phyloP scores from a whole-genome alignment of 2,113 vertebrate species.

The Rhabdomys dilectus region DNA sequence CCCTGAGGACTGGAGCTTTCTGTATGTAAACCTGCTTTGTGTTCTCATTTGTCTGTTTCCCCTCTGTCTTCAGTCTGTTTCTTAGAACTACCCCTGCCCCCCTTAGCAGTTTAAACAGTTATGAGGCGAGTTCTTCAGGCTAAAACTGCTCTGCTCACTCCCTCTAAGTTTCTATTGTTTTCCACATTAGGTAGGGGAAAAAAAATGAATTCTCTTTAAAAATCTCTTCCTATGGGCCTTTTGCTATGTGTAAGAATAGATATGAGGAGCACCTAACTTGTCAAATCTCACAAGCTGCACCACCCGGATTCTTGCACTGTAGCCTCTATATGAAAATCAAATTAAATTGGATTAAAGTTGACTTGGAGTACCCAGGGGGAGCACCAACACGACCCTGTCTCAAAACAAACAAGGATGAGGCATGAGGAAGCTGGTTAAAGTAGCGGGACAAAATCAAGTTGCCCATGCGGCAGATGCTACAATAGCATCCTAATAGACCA shows the following conservation, averaged over 20 bases:
- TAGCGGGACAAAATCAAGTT: slow-evolving; percentile 16
- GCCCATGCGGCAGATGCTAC: background rate
- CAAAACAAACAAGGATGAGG: background rate
- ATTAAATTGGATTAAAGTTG: background rate
- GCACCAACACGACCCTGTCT: background rate
- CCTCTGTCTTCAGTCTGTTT: background rate
- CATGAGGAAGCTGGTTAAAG: background rate
- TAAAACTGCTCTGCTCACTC: background rate
- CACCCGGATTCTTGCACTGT: background rate
- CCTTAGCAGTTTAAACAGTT: background rate
- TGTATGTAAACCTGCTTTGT: background rate
- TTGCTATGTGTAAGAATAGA: background rate
- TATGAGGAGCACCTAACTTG: background rate
- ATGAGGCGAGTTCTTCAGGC: background rate
- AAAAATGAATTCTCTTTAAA: background rate
- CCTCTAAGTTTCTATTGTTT: background rate
- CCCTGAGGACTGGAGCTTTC: background rate
- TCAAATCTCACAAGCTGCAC: background rate
- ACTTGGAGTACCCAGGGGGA: too few relatives aligned
- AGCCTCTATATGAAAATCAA: background rate
- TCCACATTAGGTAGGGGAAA: background rate
- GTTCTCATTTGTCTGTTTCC: background rate
- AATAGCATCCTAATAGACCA: background rate
- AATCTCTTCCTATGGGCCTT: background rate
- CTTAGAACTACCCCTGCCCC: background rate